Evolutionary conservation across 2,113 vertebrate species (phyloP), one percentile per base, ranked within the genome.

Genomic region (Nasalis larvatus): DNA sequence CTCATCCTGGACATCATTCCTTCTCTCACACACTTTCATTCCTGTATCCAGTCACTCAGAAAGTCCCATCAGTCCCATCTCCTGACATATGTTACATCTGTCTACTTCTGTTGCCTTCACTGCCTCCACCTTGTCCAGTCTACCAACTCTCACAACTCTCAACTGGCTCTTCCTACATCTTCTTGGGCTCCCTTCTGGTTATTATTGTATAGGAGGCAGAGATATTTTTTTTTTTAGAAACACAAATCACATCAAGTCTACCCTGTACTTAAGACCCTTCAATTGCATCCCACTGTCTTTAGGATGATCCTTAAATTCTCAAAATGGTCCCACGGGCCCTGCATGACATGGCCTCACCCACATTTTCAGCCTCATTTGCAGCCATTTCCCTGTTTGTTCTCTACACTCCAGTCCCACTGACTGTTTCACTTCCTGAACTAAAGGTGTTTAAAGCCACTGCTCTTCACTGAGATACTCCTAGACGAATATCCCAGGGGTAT

Each of bases 211-310:
- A 52, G 56, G 52, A 90, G 10, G 42, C 23, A 56, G 63, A 8
- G 40, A 54, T 42, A 35, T n/a, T 87, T 78, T 74, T 87, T 60
- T 27, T 60, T 60, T 63, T 40, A 76, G 85, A 77, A 82, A 86
- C 71, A 90, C 12, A 54, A 9, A 16, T 69, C 18, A 1, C 73
- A 21, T 58, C 21, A 58, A 18, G 30, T 83, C 18, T 85, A 8
- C 58, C 11, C 52, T 45, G 8, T 86, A 21, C 78, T 76, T 60
- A 42, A 69, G 89, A 56, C 10, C n/a, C 9, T 81, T 85, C 52
- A 30, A 0, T 47, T 63, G 35, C 16, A 32, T 42, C n/a, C 47
- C 10, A 68, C 54, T 74, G 80, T 58, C 68, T 52, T 45, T 47
- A 42, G 32, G 60, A 77, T 66, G 27, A 45, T 23, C 73, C 77